Conservation (phyloP, 2,113 vertebrate species). For the Formicarius rufipectus region DNA sequence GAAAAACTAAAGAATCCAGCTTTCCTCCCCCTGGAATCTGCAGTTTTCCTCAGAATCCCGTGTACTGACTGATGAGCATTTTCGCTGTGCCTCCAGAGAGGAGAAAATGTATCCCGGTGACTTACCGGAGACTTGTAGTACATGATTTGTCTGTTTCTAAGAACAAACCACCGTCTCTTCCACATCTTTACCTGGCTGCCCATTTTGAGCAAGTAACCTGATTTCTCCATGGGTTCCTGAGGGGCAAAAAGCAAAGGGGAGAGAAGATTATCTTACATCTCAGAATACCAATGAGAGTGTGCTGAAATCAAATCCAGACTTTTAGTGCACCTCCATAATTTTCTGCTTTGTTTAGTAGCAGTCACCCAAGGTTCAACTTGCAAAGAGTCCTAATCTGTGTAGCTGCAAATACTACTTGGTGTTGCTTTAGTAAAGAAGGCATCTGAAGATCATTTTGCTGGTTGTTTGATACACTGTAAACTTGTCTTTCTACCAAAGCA, state of each 20-base stretch:
- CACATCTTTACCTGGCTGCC: conserved; percentile 85
- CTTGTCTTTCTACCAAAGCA: neutral
- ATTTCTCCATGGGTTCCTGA: conserved; percentile 87
- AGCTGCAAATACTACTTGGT: neutral
- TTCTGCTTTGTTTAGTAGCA: neutral
- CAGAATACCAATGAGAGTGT: neutral
- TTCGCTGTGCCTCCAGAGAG: neutral
- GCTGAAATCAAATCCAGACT: neutral
- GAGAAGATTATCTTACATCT: neutral
- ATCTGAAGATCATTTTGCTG: neutral
- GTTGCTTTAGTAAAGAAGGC: neutral
- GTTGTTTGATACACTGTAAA: neutral
- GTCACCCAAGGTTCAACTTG: neutral
- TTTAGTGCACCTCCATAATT: neutral
- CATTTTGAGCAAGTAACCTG: conserved; percentile 90
- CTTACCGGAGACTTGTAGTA: conserved; percentile 92
- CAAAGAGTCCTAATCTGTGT: neutral
- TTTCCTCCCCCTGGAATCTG: neutral
- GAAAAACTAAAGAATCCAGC: neutral
- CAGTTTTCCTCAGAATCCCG: neutral
- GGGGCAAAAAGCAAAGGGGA: neutral
- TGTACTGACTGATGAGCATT: neutral
- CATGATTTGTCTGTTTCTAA: conserved; percentile 86
- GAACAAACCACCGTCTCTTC: conserved; percentile 90
- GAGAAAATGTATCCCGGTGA: neutral